Evolutionary conservation across 2,113 vertebrate genomes (phyloP), one percentile per base, ranked within the genome.

Genomic region (Bufo gargarizans): DNA sequence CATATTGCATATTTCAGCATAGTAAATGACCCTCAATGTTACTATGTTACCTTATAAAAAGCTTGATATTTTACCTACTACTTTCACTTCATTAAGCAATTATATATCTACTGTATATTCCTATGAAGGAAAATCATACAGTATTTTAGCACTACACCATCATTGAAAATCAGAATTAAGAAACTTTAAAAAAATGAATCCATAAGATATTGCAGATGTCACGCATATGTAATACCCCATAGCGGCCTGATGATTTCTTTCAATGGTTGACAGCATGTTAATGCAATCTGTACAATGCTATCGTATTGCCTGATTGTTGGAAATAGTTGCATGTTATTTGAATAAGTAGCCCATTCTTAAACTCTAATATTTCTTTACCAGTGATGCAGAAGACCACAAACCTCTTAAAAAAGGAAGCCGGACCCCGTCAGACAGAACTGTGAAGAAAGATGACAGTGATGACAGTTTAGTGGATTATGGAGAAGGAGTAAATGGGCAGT

Each of bases 401-500:
- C 97, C 97, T 84, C 94, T 98, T 91, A 96, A 96, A 92, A 99
- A 99, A 94, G 97, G 97, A 90, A 99, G 97, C 94, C 96, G 97
- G 91, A 98, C 97, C 58, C 97, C 98, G 83, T 99, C 98, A 92
- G 97, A 97, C 91, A 97, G 97, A 91, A 99, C 97, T 91, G 97
- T 99, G 94, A 98, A 97, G 96, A 96, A 98, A 89, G 97, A 97
- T 91, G 97, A 98, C 91, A 99, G 98, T 90, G 98, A 99, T 90
- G 98, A 99, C 93, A 99, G 98, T 95, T 96, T 99, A 94, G 98
- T 99, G 94, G 97, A 99, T 96, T 99, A 99, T 95, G 97, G 97
- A 89, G 98, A 99, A 93, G 98, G 97, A 82, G 98, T 97, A 91
- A 99, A 99, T 56, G 97, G 97, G 89, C 98, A 99, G 92, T 99